Conservation (phyloP, 2,888 invertebrate genomes). For the Stenichneumon culpator region DNA sequence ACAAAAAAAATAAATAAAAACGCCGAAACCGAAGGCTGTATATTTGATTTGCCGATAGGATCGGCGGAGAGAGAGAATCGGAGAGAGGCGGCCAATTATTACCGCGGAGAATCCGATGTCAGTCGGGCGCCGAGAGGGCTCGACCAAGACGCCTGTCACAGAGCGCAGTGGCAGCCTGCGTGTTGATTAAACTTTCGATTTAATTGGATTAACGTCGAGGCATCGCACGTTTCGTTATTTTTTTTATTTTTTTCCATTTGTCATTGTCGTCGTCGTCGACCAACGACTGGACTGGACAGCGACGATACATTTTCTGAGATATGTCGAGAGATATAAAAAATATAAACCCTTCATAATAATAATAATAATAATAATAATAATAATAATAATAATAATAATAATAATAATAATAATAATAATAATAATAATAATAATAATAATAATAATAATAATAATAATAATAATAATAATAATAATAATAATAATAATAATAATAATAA, state of each 20-base stretch:
- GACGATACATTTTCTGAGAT: neutral
- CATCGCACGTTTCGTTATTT: constrained; percentile 56
- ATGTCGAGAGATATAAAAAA: neutral
- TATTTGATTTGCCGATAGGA: constrained; percentile 66
- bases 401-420: no score
- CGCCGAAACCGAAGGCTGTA: constrained; percentile 25
- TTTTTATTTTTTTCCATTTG: constrained; percentile 69
- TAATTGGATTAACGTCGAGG: constrained; percentile 80
- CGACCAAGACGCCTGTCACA: constrained; percentile 43
- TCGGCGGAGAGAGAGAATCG: constrained; percentile 30
- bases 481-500: no score
- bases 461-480: no score
- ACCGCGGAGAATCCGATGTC: constrained; percentile 30
- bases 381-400: no score
- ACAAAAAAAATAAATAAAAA: constrained; percentile 31
- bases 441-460: no score
- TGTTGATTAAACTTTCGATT: constrained; percentile 78
- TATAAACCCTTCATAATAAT: neutral
- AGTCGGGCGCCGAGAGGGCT: constrained; percentile 9
- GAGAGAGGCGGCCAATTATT: constrained; percentile 63
- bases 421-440: no score
- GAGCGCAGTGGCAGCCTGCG: constrained; percentile 46
- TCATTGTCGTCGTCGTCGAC: constrained; percentile 69
- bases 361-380: no score
- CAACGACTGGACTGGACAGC: constrained; percentile 21